Evolutionary conservation across 1,140 invertebrate species (phyloP), one percentile per base, ranked within the genome.

Genomic region (Brachystomella parvula): DNA sequence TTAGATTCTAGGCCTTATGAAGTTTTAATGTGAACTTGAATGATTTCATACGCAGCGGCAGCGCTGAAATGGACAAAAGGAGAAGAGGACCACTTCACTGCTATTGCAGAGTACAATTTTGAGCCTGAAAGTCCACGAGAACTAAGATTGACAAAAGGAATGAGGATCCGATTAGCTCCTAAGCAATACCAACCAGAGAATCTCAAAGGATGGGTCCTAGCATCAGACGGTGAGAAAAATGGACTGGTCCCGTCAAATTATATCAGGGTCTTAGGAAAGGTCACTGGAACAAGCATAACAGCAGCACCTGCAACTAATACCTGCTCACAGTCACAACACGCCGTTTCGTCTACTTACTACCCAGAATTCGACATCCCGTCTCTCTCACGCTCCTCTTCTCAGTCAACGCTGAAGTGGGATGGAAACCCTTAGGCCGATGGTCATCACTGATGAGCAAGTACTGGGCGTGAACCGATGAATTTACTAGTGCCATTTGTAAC

Each of bases 231-330:
- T 77, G 84, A 83, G 47, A 81, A 83, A 63, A 81, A 84, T 1
- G 92, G 90, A 2, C 77, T 93, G 0, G 82, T 94, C 56, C 92
- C 92, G 2, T 83, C 85, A 0, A 90, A 88, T 76, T 93, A 95
- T 77, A 82, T 93, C 19, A 71, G 65, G 60, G 61, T 71, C 47
- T 30, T 71, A 3, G 69, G 69, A 1, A 71, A n/a, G n/a, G n/a
- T n/a, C n/a, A n/a, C n/a, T n/a, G n/a, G 63, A 61, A 15, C 30
- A 32, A 63, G 53, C 28, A 6, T 24, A 6, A 26, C 49, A 6
- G 24, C 39, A n/a, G 6, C 24, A 9, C 49, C 49, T 12, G 9
- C 6, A 53, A 24, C 12, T 3, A 9, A 53, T 3, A 53, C 12
- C 49, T 6, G 12, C 6, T 53, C 35, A 6, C 35, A 9, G 35